A percentile compares a stretch with the other conserved stretches of the same genome.
Conservation (phyloP, 2,113 vertebrate genomes). For the Ceyx margarethae region DNA sequence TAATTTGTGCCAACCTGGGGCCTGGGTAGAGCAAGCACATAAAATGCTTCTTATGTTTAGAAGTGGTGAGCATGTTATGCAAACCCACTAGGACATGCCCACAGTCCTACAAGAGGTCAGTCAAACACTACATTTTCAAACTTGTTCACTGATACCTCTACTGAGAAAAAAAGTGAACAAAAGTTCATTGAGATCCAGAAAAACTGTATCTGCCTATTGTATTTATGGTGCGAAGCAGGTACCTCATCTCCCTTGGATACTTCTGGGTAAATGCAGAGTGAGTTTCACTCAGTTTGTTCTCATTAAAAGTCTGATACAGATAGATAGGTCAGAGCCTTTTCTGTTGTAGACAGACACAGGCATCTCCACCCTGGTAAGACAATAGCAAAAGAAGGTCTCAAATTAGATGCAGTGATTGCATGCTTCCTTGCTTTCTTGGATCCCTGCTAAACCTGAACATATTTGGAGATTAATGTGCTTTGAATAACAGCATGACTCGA, state of each 20-base stretch:
- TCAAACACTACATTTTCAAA: neutral
- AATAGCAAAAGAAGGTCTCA: neutral
- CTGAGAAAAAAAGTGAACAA: neutral
- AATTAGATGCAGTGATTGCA: neutral
- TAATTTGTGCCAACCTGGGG: neutral
- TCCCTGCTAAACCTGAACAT: neutral
- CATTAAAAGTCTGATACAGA: neutral
- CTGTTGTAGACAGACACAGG: neutral
- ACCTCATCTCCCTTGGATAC: neutral
- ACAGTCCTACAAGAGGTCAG: neutral
- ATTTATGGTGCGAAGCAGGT: neutral
- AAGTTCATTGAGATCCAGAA: neutral
- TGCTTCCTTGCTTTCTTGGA: neutral
- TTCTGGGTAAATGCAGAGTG: neutral
- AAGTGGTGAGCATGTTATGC: neutral
- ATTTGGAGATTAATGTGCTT: neutral
- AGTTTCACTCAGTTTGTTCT: neutral
- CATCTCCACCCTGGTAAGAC: neutral
- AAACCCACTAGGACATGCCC: neutral
- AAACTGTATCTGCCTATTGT: neutral
- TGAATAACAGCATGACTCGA: neutral
- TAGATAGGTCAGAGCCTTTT: neutral
- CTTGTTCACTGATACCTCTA: neutral
- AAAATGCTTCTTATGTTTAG: neutral
- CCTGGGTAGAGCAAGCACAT: neutral